These are phyloP conservation scores for Poeciliopsis turrubarensis DNA, from an alignment of 2,113 vertebrate species.

Conservation along the genomic window DNA sequence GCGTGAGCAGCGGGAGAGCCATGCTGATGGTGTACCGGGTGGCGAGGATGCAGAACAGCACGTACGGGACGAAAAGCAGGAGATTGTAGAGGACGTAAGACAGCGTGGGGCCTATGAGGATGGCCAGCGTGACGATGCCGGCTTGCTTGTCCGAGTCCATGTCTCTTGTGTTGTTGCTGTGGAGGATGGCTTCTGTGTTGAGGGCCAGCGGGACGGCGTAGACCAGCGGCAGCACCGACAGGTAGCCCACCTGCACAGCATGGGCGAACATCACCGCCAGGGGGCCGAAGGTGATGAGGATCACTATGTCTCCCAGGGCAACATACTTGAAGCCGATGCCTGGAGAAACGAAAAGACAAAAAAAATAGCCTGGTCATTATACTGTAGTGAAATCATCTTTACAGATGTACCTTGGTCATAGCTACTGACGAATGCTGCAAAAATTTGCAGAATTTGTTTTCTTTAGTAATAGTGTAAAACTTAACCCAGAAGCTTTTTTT, in stretches of 20 bases:
- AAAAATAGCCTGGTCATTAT: background rate
- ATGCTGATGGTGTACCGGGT: slow-evolving; percentile 94
- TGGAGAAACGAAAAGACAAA: slow-evolving; percentile 58
- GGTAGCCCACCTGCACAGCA: slow-evolving; percentile 93
- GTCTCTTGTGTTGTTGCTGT: slow-evolving; percentile 98
- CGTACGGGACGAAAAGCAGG: slow-evolving; percentile 92
- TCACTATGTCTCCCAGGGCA: slow-evolving; percentile 93
- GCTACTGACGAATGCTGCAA: background rate
- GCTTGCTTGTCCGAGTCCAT: slow-evolving; percentile 95
- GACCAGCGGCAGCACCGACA: slow-evolving; percentile 89
- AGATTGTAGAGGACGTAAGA: slow-evolving; percentile 92
- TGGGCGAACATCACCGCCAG: slow-evolving; percentile 97
- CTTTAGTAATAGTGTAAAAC: background rate
- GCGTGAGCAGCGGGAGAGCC: slow-evolving; percentile 91
- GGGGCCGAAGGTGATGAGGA: slow-evolving; percentile 97
- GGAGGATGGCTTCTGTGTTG: slow-evolving; percentile 96
- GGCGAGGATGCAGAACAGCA: slow-evolving; percentile 93
- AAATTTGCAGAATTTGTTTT: background rate
- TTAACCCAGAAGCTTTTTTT: background rate
- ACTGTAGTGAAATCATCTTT: background rate
- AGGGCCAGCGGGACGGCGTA: slow-evolving; percentile 94
- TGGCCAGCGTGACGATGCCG: slow-evolving; percentile 95
- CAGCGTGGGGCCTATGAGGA: slow-evolving; percentile 90
- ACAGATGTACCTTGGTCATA: background rate
- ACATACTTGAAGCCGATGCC: slow-evolving; percentile 98